Evolutionary conservation across 2,113 vertebrate species (phyloP), one percentile per base, ranked within the genome.

Genomic region (Mesoclemmys tuberculata): DNA sequence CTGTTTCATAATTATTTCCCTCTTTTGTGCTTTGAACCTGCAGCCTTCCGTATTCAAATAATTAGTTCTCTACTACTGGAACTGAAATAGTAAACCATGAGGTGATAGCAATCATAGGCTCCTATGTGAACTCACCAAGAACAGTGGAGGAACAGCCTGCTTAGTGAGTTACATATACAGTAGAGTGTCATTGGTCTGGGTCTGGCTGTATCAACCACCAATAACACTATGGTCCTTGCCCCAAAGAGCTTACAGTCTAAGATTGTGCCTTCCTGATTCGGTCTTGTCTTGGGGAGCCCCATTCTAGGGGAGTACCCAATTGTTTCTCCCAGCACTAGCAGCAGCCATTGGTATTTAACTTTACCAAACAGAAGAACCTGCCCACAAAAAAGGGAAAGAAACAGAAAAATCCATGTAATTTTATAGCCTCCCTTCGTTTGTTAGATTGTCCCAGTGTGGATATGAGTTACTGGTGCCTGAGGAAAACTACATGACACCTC

Each of bases 401-500:
- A 77, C 1, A 80, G 78, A 44, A 90, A 96, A 97, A 94, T 93
- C 85, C 89, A 78, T 88, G 95, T 92, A 41, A 85, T 95, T 96
- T 84, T 68, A 92, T 92, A 96, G 48, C 87, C 87, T 96, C 77
- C 90, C 92, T 85, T 84, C 54, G 94, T 93, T 31, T 88, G 93
- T 87, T 96, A 61, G 55, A 97, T 97, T 96, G 96, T 89, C 97
- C 96, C 97, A 97, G 85, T 89, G 96, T 97, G 96, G 94, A 91
- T 97, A 95, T 96, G 97, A 98, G 95, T 97, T 98, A 97, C 96
- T 95, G 95, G 94, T 96, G 97, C 97, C 97, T 93, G 94, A 98
- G 97, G 97, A 97, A 97, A 98, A 97, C 93, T 95, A 96, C 97
- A 97, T 94, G 97, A 97, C 97, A 97, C 95, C 94, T 97, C 97